Evolutionary conservation across 1,140 invertebrate genomes (phyloP).

Genomic region (Solen grandis): DNA sequence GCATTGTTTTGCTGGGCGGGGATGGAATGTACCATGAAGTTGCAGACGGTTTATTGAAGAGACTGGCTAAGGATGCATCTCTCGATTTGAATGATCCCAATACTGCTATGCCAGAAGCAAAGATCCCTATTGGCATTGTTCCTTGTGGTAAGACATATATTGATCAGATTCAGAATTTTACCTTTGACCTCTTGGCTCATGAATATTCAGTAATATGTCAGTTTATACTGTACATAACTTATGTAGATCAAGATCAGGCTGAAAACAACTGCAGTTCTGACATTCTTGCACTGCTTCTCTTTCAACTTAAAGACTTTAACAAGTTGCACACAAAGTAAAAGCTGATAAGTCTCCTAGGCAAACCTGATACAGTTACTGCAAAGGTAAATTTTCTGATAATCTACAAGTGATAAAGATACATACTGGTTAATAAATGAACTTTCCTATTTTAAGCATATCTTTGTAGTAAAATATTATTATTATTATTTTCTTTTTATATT

Average conservation of each 20-base stretch:
- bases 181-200: background rate
- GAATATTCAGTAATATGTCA: background rate
- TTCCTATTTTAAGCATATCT: background rate
- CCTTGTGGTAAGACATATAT: conserved; percentile 23
- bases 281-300: background rate
- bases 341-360: background rate
- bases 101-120: background rate
- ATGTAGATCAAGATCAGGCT: background rate
- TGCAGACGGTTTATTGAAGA: conserved; percentile 21
- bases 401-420: background rate
- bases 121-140: conserved; percentile 13
- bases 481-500: background rate
- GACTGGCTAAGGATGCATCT: conserved; percentile 1
- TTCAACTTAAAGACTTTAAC: too few relatives aligned
- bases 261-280: background rate
- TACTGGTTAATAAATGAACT: background rate
- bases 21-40: conserved; percentile 43
- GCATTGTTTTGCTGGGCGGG: conserved; percentile 21
- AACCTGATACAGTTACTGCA: background rate
- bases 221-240: background rate
- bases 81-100: conserved; percentile 15
- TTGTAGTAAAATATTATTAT: background rate
- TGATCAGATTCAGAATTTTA: background rate
- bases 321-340: background rate
- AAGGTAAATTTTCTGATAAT: background rate